Conservation (phyloP, 2,888 invertebrate genomes). For the Gibbula magus region DNA sequence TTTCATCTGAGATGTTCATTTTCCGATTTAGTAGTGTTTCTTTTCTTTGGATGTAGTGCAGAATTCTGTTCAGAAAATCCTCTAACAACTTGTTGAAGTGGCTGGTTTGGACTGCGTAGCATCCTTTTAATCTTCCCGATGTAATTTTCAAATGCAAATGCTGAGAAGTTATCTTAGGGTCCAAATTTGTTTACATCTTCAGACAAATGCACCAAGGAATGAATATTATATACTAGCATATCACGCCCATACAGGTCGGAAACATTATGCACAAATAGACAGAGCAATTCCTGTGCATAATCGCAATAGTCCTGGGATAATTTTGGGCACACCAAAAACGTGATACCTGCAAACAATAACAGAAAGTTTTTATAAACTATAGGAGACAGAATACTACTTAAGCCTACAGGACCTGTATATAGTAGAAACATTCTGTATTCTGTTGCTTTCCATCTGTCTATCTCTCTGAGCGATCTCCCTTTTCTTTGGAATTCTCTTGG, state of each 20-base stretch:
- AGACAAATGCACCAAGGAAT: constrained; percentile 35
- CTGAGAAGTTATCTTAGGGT: constrained; percentile 35
- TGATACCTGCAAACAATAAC: constrained; percentile 34
- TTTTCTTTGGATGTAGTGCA: neutral
- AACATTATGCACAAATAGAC: constrained; percentile 32
- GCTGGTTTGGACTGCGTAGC: constrained; percentile 30
- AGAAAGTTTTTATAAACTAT: constrained; percentile 38
- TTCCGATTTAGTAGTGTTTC: no score
- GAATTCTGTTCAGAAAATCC: neutral
- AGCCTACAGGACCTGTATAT: constrained; percentile 53
- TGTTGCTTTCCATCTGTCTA: constrained; percentile 65
- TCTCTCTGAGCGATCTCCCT: constrained; percentile 52
- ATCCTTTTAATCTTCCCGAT: constrained; percentile 33
- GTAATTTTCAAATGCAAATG: constrained; percentile 45
- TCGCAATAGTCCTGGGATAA: constrained; percentile 19
- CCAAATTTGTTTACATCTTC: constrained; percentile 38
- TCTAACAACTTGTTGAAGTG: constrained; percentile 26
- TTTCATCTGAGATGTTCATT: no score
- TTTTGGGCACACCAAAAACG: constrained; percentile 15
- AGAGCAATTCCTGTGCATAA: constrained; percentile 37
- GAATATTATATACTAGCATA: constrained; percentile 45
- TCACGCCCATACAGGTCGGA: constrained; percentile 33
- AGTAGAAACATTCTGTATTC: constrained; percentile 60
- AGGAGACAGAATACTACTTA: constrained; percentile 23
- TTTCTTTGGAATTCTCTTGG: constrained; percentile 60